Percentiles rank a stretch among this genome's conserved stretches.
These are phyloP conservation scores for Saguinus midas DNA, from an alignment of 2,113 vertebrate genomes.

Conservation along the genomic window DNA sequence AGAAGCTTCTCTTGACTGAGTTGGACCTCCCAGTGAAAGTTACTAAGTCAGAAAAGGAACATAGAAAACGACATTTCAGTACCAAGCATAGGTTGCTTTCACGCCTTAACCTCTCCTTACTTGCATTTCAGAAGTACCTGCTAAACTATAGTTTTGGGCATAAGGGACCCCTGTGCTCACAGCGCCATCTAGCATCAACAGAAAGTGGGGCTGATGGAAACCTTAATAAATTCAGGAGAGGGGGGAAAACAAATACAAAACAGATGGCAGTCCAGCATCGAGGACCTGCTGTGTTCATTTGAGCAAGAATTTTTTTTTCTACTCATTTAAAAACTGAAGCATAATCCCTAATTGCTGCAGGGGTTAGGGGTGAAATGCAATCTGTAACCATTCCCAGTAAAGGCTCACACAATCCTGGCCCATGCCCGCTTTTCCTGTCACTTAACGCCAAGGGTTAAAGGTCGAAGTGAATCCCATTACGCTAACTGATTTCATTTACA, in stretches of 20 bases:
- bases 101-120: not conserved
- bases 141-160: not conserved
- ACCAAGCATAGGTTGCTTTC: not conserved
- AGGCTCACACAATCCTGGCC: not conserved
- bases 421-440: not conserved
- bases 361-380: too few relatives aligned
- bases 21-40: not conserved
- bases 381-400: not conserved
- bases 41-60: not conserved
- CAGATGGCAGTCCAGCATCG: not conserved
- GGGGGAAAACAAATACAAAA: too few relatives aligned
- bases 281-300: not conserved
- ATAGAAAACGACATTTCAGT: not conserved
- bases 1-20: not conserved
- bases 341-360: not conserved
- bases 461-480: too few relatives aligned
- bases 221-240: not conserved
- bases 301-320: not conserved
- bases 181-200: conserved; percentile 46
- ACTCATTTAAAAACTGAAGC: not conserved
- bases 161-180: not conserved
- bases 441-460: not conserved
- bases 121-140: not conserved
- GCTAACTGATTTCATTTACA: not conserved
- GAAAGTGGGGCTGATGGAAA: not conserved